Base-by-base conservation (phyloP, 2,113 vertebrate genomes). In the Uropsilus gracilis region DNA sequence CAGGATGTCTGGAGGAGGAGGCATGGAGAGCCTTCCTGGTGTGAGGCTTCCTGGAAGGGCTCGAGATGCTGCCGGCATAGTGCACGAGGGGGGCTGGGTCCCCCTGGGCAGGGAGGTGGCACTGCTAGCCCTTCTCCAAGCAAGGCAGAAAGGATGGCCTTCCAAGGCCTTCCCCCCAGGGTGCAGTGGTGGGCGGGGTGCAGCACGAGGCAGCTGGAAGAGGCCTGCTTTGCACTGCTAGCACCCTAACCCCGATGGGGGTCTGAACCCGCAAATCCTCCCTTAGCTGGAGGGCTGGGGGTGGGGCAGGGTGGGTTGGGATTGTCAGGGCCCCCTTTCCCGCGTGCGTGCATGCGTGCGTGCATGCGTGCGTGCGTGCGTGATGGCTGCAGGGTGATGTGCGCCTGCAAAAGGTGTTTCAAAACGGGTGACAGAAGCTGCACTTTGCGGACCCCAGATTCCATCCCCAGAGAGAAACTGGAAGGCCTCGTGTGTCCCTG, bases 391-490 rank as follows among this genome's bases (percentile, higher is more conserved):
- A n/a, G n/a, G n/a, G n/a, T n/a, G n/a, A n/a, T n/a, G n/a, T n/a
- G n/a, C n/a, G n/a, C n/a, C 86, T 94, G 59, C 32, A 46, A 82
- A 86, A 95, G 85, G 55, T 61, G 39, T 30, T 85, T 92, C 48
- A 48, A 88, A 3, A 13, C 71, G 1, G 9, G 71, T 94, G 93
- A 53, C 2, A 0, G 94, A 59, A 92, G 91, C 46, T 53, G 61
- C 0, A 46, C 85, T 34, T 59, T 5, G 69, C 39, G 80, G 96
- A 42, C 64, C 91, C 57, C 50, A 0, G 11, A 34, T 10, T 17
- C 94, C n/a, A 12, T 66, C 85, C 59, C 86, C 55, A 22, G 86
- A 32, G 2, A 71, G 92, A 44, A 63, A 16, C 84, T 78, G 17
- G 72, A 92, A 92, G 63, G 77, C 87, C 84, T 30, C 18, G 84